Conservation (phyloP, 2,113 vertebrate species). For the Tetraodon nigroviridis region DNA sequence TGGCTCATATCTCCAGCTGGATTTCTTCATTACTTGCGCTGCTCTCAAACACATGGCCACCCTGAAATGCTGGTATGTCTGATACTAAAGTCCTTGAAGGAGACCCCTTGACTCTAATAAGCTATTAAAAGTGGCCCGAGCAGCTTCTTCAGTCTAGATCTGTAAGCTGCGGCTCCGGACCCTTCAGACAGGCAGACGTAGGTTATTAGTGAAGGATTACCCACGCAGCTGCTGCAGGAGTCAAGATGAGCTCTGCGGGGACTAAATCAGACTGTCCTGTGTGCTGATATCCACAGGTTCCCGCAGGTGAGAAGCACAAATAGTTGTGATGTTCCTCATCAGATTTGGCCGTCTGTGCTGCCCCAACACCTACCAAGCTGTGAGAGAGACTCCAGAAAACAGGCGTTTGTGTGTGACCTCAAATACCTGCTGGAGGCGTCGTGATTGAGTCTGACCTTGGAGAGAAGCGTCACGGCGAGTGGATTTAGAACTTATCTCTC, state of each 20-base stretch:
- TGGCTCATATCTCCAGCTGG: not conserved
- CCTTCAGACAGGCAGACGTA: slow-evolving; percentile 8
- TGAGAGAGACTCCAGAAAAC: slow-evolving; percentile 40
- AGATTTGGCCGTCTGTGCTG: too few relatives aligned
- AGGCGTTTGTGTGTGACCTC: slow-evolving; percentile 10
- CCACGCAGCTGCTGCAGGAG: not conserved
- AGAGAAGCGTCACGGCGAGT: not conserved
- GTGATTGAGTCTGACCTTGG: slow-evolving; percentile 40
- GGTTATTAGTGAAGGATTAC: slow-evolving; percentile 25
- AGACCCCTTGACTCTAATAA: slow-evolving; percentile 6
- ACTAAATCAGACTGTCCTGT: slow-evolving; percentile 28
- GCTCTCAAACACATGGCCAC: slow-evolving; percentile 34
- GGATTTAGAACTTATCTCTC: too few relatives aligned
- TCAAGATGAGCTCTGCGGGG: slow-evolving; percentile 49
- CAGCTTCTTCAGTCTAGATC: slow-evolving; percentile 13
- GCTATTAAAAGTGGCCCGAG: slow-evolving; percentile 24
- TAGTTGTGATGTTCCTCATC: slow-evolving; percentile 8
- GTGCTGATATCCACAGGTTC: not conserved
- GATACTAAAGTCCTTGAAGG: slow-evolving; percentile 23
- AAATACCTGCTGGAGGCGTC: slow-evolving; percentile 12
- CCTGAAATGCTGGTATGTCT: slow-evolving; percentile 23
- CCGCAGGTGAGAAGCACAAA: slow-evolving; percentile 7
- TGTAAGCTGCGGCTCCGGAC: not conserved
- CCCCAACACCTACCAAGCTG: not conserved
- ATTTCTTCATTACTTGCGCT: not conserved